phyloP scores from a whole-genome alignment of 2,797 vertebrate genomes.

The Coreius guichenoti region DNA sequence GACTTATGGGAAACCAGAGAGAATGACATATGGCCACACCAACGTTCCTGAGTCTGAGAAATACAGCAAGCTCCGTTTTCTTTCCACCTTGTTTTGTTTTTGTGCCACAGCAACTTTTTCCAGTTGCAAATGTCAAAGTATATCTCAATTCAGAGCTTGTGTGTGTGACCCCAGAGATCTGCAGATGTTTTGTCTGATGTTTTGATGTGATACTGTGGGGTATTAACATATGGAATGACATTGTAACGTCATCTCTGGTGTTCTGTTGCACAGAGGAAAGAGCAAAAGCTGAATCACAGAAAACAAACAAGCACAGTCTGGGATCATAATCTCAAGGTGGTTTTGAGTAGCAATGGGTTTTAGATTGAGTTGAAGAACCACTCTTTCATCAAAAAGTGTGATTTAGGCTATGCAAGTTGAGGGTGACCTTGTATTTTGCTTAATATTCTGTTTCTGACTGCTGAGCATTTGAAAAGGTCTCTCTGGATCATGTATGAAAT shows the following conservation, averaged over 20 bases:
- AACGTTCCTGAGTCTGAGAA: constrained; percentile 69
- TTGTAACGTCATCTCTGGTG: constrained; percentile 52
- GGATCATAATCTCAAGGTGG: constrained; percentile 45
- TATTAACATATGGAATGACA: constrained; percentile 49
- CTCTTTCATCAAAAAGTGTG: constrained; percentile 26
- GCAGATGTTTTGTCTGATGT: constrained; percentile 47
- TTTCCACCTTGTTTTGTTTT: constrained; percentile 42
- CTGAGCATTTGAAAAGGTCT: constrained; percentile 11
- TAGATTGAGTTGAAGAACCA: constrained; percentile 35
- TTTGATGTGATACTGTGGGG: constrained; percentile 26
- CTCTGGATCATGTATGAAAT: constrained; percentile 19
- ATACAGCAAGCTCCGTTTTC: constrained; percentile 55
- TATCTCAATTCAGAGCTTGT: constrained; percentile 22
- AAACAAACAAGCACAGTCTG: constrained; percentile 17
- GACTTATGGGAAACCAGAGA: constrained; percentile 38
- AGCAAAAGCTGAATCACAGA: constrained; percentile 46
- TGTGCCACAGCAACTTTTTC: constrained; percentile 18
- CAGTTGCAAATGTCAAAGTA: constrained; percentile 18
- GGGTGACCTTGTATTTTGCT: constrained; percentile 47
- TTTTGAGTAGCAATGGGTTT: constrained; percentile 15
- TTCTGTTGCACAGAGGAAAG: constrained; percentile 53
- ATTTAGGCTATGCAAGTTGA: constrained; percentile 35
- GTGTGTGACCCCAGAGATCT: constrained; percentile 26
- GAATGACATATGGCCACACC: constrained; percentile 61
- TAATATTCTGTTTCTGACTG: neutral